Conservation (phyloP, 2,113 vertebrate genomes). For the Origma solitaria region DNA sequence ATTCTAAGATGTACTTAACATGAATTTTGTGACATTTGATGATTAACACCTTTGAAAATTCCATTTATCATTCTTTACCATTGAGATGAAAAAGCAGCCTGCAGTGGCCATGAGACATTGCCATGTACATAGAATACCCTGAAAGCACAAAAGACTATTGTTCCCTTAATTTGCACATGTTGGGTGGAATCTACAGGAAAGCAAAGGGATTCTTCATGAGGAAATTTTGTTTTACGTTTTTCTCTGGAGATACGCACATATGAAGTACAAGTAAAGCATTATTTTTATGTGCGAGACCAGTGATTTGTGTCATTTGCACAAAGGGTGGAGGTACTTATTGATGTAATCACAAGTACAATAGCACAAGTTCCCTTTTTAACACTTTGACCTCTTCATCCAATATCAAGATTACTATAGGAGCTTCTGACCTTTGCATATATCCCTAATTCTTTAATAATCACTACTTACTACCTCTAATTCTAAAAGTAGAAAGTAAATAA, state of each 20-base stretch:
- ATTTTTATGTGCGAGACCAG: not conserved
- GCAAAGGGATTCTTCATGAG: not conserved
- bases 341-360: not conserved
- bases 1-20: not conserved
- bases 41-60: not conserved
- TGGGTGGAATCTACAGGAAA: not conserved
- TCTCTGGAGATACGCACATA: not conserved
- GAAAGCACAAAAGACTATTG: not conserved
- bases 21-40: not conserved
- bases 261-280: not conserved
- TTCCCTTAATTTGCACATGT: not conserved
- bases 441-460: not conserved
- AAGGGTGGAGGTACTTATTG: not conserved
- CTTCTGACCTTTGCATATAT: not conserved
- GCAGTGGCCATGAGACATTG: not conserved
- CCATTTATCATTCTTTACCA: not conserved
- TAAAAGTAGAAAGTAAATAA: not conserved
- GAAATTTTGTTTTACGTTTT: not conserved
- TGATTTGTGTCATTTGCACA: not conserved
- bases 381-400: not conserved
- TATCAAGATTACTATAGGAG: not conserved
- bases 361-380: not conserved
- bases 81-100: not conserved
- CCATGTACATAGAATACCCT: not conserved
- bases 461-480: not conserved